These are phyloP conservation scores for Enteromius unitaeniatus DNA, from an alignment of 2,797 vertebrate species.

Conservation along the genomic window DNA sequence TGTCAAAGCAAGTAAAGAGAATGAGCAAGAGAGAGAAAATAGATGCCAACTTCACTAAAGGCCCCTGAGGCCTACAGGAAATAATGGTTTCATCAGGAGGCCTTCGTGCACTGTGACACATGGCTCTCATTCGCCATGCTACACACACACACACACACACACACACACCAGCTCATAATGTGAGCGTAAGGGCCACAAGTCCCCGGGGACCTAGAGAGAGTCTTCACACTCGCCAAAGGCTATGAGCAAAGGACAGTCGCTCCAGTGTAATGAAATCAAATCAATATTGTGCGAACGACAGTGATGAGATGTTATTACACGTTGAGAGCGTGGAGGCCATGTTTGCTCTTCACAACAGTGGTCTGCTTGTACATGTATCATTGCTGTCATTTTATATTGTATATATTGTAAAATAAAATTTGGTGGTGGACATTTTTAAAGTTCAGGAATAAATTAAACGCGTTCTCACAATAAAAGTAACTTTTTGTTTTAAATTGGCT, in stretches of 20 bases:
- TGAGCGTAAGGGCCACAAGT: constrained; percentile 63
- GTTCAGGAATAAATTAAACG: neutral
- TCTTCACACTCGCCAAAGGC: constrained; percentile 64
- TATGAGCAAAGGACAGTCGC: constrained; percentile 74
- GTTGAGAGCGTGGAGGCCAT: constrained; percentile 61
- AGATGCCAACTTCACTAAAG: constrained; percentile 52
- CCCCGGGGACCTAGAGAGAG: constrained; percentile 68
- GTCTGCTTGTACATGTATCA: constrained; percentile 57
- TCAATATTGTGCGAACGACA: constrained; percentile 78
- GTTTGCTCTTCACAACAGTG: constrained; percentile 72
- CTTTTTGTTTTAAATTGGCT: neutral
- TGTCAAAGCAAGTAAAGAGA: constrained; percentile 52
- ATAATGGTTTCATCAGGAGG: constrained; percentile 77
- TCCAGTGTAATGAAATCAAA: constrained; percentile 75
- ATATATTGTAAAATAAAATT: neutral
- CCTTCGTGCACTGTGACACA: constrained; percentile 67
- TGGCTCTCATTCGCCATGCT: constrained; percentile 69
- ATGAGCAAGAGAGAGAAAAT: constrained; percentile 63
- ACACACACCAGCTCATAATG: constrained; percentile 68
- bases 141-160: constrained; percentile 57
- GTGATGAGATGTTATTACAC: constrained; percentile 74
- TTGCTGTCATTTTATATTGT: neutral
- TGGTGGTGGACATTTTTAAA: neutral
- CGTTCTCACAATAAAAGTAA: neutral
- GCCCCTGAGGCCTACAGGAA: constrained; percentile 68